Conservation (phyloP, 2,797 vertebrate species). For the Syngnathus rostellatus region DNA sequence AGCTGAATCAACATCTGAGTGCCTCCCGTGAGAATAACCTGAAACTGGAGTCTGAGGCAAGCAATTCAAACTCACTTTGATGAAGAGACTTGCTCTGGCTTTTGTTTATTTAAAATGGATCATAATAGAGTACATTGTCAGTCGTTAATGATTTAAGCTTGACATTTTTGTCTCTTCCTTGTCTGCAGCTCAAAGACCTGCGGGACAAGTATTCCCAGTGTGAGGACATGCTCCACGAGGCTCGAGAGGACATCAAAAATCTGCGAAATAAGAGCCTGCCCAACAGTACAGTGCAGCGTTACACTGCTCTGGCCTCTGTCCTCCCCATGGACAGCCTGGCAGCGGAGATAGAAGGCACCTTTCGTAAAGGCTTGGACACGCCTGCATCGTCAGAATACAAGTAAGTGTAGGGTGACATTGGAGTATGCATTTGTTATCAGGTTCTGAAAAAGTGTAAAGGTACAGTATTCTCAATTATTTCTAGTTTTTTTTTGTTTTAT, state of each 20-base stretch:
- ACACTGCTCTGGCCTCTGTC: conserved; percentile 66
- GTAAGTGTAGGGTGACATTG: conserved; percentile 47
- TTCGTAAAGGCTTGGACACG: conserved; percentile 76
- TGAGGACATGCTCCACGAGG: conserved; percentile 77
- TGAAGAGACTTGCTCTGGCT: background rate
- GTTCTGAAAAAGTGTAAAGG: too few species aligned
- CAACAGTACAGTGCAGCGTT: conserved; percentile 78
- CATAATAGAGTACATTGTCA: background rate
- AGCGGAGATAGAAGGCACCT: conserved; percentile 82
- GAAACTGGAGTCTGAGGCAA: conserved; percentile 75
- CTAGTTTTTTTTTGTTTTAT: too few species aligned
- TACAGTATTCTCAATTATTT: background rate
- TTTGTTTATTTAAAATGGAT: background rate
- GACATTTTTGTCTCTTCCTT: conserved; percentile 15
- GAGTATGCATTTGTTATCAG: background rate
- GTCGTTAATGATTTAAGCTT: background rate
- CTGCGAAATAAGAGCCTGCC: conserved; percentile 74
- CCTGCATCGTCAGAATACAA: conserved; percentile 75
- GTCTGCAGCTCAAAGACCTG: conserved; percentile 74
- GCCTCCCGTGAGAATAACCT: conserved; percentile 68
- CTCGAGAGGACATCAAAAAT: conserved; percentile 78
- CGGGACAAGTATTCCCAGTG: conserved; percentile 77
- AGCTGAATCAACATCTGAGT: conserved; percentile 75
- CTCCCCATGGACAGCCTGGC: conserved; percentile 83
- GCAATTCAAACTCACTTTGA: conserved; percentile 6